phyloP scores from a whole-genome alignment of 2,888 invertebrate genomes.

The Suillia variegata region DNA sequence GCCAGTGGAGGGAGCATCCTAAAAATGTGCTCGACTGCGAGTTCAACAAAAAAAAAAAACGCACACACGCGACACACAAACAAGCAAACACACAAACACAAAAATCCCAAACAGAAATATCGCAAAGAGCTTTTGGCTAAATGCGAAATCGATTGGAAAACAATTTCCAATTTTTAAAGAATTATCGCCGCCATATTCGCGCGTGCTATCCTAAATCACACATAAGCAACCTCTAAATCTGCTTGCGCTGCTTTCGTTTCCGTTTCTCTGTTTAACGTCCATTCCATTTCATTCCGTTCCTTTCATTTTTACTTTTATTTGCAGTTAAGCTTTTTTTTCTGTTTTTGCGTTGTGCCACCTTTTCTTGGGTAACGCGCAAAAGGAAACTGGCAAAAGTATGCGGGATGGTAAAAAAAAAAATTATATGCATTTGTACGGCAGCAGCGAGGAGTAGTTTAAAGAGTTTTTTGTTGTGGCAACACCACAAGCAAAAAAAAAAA shows the following conservation, averaged over 20 bases:
- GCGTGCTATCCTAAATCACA: constrained; percentile 60
- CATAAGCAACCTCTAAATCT: constrained; percentile 61
- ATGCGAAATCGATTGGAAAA: constrained; percentile 61
- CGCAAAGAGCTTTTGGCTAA: constrained; percentile 50
- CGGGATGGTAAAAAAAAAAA: no score
- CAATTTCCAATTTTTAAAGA: constrained; percentile 62
- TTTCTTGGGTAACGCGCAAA: no score
- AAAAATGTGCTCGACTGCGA: no score
- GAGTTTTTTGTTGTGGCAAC: no score
- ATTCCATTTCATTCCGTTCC: not conserved
- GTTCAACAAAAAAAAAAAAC: not conserved
- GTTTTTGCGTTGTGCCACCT: no score
- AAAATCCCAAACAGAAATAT: constrained; percentile 16
- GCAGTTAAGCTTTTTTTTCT: not conserved
- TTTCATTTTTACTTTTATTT: not conserved
- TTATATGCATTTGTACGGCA: no score
- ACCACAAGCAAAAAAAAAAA: no score
- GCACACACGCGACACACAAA: constrained; percentile 11
- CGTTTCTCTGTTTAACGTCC: not conserved
- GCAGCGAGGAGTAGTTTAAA: no score
- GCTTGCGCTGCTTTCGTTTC: constrained; percentile 29
- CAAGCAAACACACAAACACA: constrained; percentile 17
- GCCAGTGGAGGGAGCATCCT: constrained; percentile 31
- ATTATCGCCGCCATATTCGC: constrained; percentile 61
- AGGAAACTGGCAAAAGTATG: not conserved